Conservation (phyloP, 2,888 invertebrate genomes). For the Notodonta dromedarius region DNA sequence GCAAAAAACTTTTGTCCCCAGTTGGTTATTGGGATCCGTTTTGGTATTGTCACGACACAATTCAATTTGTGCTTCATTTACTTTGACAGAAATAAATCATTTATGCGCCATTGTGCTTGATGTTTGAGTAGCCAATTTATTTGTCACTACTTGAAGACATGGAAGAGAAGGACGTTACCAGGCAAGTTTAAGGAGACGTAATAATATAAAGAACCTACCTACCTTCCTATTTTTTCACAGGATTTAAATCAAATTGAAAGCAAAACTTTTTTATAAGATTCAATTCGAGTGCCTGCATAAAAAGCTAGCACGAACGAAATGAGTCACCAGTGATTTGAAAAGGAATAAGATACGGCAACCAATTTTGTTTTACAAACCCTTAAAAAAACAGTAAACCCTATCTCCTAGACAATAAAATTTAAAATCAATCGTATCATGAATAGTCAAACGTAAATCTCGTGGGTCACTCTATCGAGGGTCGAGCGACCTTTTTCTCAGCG, state of each 20-base stretch:
- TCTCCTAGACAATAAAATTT: constrained; percentile 36
- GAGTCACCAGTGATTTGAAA: constrained; percentile 75
- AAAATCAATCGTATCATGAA: constrained; percentile 35
- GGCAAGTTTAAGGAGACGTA: constrained; percentile 3
- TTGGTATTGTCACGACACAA: constrained; percentile 37
- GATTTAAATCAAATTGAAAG: constrained; percentile 46
- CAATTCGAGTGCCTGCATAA: constrained; percentile 54
- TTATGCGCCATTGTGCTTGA: constrained; percentile 3
- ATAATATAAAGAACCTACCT: constrained; percentile 22
- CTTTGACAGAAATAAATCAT: constrained; percentile 8
- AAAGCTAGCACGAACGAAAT: constrained; percentile 63
- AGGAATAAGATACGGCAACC: constrained; percentile 58
- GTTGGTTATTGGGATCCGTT: constrained; percentile 41
- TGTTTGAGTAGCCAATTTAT: too few relatives aligned
- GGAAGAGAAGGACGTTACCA: too few relatives aligned
- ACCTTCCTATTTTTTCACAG: constrained; percentile 35
- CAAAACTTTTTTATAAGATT: constrained; percentile 43
- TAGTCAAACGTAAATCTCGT: constrained; percentile 30
- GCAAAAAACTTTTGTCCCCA: constrained; percentile 57
- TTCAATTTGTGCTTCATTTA: constrained; percentile 40
- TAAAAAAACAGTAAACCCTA: constrained; percentile 27
- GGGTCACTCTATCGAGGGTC: constrained; percentile 58
- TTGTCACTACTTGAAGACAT: too few relatives aligned
- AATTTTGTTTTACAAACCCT: constrained; percentile 32
- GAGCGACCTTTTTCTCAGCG: constrained; percentile 69